Percentiles rank a stretch among this genome's conserved stretches.
Conservation (phyloP, 2,888 invertebrate species). For the Andrena chrysosceles region DNA sequence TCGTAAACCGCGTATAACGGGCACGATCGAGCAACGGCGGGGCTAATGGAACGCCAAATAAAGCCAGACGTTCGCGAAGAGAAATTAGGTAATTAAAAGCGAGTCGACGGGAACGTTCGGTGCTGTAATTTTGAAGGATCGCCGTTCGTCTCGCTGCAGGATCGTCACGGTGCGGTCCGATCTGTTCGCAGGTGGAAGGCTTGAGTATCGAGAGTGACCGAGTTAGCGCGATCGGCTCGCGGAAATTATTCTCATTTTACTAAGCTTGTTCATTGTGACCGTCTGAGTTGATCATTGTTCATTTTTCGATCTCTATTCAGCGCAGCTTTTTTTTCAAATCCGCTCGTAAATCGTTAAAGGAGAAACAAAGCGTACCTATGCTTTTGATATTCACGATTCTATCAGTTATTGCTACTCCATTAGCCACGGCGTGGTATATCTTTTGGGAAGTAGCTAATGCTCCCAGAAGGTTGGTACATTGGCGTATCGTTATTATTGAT, state of each 20-base stretch:
- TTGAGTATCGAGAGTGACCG: neutral
- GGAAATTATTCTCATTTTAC: neutral
- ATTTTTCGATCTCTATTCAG: neutral
- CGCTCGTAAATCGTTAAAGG: neutral
- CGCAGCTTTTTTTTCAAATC: neutral
- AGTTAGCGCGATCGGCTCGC: neutral
- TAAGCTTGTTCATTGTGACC: neutral
- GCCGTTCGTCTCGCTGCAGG: neutral
- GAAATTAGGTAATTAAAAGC: conserved; percentile 63
- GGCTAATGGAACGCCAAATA: conserved; percentile 70
- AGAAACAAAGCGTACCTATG: neutral
- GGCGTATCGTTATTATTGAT: conserved; percentile 11
- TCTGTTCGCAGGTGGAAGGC: neutral
- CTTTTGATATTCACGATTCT: conserved; percentile 25
- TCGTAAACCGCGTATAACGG: conserved; percentile 67
- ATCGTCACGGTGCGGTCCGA: neutral
- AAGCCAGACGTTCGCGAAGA: conserved; percentile 56
- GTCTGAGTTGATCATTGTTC: neutral
- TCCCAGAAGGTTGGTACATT: neutral
- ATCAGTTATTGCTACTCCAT: neutral
- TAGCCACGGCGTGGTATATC: neutral
- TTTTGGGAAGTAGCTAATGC: neutral
- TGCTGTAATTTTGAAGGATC: conserved; percentile 3
- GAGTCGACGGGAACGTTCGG: neutral
- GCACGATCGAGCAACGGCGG: conserved; percentile 47